These are phyloP conservation scores for Myotis daubentonii DNA, from an alignment of 2,797 vertebrate genomes.

Conservation along the genomic window DNA sequence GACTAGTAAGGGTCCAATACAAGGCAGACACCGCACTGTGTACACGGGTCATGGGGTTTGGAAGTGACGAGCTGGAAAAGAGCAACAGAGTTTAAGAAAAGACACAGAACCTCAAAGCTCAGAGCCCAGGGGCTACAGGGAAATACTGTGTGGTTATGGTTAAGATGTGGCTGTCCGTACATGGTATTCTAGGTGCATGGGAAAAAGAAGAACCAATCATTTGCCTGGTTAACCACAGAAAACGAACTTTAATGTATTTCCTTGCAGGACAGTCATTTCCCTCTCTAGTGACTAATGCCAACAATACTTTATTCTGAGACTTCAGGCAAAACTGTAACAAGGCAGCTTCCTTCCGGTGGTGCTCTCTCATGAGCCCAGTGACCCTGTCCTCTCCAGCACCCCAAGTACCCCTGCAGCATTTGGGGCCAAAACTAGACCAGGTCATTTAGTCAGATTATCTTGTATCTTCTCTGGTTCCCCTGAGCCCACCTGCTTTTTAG, in stretches of 20 bases:
- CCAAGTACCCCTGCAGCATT: neutral
- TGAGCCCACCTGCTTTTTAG: neutral
- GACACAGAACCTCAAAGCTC: neutral
- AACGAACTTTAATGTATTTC: neutral
- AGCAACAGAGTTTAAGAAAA: neutral
- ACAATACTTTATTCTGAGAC: neutral
- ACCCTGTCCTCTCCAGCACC: neutral
- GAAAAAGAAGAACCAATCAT: neutral
- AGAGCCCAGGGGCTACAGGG: neutral
- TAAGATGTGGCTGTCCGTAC: neutral
- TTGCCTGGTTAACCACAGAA: neutral
- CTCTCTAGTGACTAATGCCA: slow-evolving; percentile 22
- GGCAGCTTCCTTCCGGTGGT: neutral
- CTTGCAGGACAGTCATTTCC: neutral
- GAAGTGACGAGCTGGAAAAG: neutral
- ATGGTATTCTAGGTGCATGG: neutral
- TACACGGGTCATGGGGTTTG: too few species aligned
- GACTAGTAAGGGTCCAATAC: neutral
- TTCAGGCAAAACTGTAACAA: neutral
- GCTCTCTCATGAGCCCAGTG: too few species aligned
- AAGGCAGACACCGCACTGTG: neutral
- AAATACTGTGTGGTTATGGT: neutral
- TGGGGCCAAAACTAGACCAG: neutral
- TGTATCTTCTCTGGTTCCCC: neutral
- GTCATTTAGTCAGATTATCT: neutral